phyloP scores from a whole-genome alignment of 1,140 invertebrate species.

The Hycleus cichorii region DNA sequence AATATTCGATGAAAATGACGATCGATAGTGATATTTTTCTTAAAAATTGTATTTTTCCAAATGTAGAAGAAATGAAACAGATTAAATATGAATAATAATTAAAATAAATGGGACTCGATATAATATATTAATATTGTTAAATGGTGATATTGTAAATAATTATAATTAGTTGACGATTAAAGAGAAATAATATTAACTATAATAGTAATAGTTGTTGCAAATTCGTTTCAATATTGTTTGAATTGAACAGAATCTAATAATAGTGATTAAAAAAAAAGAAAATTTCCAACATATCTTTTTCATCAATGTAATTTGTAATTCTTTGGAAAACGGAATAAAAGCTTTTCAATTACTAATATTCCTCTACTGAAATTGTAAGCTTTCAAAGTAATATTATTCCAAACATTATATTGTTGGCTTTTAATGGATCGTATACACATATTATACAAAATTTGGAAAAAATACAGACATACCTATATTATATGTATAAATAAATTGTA shows the following conservation, averaged over 20 bases:
- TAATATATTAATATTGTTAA: not conserved
- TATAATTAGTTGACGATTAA: not conserved
- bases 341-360: constrained; percentile 12
- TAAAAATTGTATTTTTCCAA: constrained; percentile 15
- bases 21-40: constrained; percentile 37
- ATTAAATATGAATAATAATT: not conserved
- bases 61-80: not conserved
- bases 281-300: constrained; percentile 32
- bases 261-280: too few relatives aligned
- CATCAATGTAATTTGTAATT: constrained; percentile 26
- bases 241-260: too few relatives aligned
- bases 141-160: constrained; percentile 20
- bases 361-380: constrained; percentile 17
- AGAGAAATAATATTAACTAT: not conserved
- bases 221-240: too few relatives aligned
- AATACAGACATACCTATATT: too few relatives aligned
- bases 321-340: constrained; percentile 17
- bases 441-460: not conserved
- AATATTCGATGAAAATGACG: constrained; percentile 34
- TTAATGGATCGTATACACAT: constrained; percentile 32
- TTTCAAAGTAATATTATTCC: constrained; percentile 18
- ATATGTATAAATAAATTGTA: constrained; percentile 19
- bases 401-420: constrained; percentile 35
- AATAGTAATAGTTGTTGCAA: constrained; percentile 11
- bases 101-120: not conserved